Percentiles rank a stretch among this genome's conserved stretches.
Evolutionary conservation across 2,797 vertebrate genomes (phyloP).

Genomic region (Argentina silus): DNA sequence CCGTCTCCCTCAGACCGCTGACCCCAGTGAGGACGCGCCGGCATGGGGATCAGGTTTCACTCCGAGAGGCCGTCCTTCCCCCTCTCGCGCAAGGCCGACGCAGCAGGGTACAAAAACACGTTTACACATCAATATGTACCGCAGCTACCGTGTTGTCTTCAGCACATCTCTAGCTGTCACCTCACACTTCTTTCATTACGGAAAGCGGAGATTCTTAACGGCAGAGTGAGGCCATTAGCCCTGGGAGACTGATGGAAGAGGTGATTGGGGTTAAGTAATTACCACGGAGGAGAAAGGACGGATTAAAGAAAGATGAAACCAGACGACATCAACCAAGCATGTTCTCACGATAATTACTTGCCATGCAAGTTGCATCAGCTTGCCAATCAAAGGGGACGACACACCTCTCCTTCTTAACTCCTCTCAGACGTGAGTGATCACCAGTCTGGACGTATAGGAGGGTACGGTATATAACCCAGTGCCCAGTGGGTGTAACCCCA

Average conservation of each 20-base stretch:
- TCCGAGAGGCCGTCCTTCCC: constrained; percentile 47
- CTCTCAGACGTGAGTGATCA: constrained; percentile 53
- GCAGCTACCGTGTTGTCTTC: background rate
- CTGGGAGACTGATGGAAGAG: constrained; percentile 37
- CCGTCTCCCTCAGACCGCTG: constrained; percentile 57
- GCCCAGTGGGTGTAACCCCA: constrained; percentile 37
- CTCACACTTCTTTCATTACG: constrained; percentile 17
- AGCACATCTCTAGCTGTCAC: background rate
- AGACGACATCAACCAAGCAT: constrained; percentile 37
- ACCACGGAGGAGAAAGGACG: constrained; percentile 37
- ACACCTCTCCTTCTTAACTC: constrained; percentile 38
- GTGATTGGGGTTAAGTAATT: constrained; percentile 60
- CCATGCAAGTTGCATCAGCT: constrained; percentile 57
- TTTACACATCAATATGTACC: background rate
- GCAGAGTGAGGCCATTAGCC: constrained; percentile 52
- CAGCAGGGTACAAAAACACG: constrained; percentile 21
- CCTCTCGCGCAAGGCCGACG: constrained; percentile 39
- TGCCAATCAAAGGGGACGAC: constrained; percentile 49
- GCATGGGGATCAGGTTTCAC: constrained; percentile 66
- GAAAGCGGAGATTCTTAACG: constrained; percentile 29
- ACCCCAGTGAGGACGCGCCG: constrained; percentile 66
- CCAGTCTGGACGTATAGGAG: constrained; percentile 30
- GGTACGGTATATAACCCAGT: constrained; percentile 15
- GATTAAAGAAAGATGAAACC: constrained; percentile 50
- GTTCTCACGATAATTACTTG: constrained; percentile 62